These are phyloP conservation scores for Perodicticus potto DNA, from an alignment of 2,797 vertebrate genomes.

Conservation along the genomic window DNA sequence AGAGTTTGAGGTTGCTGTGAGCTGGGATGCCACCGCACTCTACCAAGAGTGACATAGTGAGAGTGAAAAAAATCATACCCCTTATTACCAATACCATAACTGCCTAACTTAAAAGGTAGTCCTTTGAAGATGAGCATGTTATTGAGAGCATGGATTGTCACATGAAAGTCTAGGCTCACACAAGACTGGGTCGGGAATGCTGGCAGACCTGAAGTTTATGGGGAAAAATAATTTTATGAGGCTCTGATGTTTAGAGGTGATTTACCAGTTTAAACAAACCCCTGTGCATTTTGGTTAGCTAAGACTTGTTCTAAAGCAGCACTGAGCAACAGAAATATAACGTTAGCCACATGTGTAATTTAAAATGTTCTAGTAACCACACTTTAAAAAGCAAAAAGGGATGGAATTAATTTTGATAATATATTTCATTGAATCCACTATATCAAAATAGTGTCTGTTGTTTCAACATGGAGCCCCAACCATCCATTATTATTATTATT, in stretches of 20 bases:
- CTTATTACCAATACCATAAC: neutral
- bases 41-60: no score
- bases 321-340: neutral
- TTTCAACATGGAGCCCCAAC: neutral
- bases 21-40: no score
- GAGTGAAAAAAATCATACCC: no score
- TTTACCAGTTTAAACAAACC: neutral
- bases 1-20: no score
- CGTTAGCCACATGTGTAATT: neutral
- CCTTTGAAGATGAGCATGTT: neutral
- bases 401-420: neutral
- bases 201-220: neutral
- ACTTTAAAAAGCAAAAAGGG: neutral
- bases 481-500: neutral
- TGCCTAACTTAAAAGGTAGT: neutral
- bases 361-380: neutral
- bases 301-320: neutral
- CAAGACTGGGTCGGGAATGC: neutral
- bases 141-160: neutral
- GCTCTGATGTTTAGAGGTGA: neutral
- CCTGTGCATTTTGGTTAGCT: neutral
- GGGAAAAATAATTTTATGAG: neutral
- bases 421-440: no score
- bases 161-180: neutral
- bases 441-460: neutral